Percentiles rank a stretch among this genome's conserved stretches.
Conservation (phyloP, 2,888 invertebrate genomes). For the Fissipunctia ypsillon region DNA sequence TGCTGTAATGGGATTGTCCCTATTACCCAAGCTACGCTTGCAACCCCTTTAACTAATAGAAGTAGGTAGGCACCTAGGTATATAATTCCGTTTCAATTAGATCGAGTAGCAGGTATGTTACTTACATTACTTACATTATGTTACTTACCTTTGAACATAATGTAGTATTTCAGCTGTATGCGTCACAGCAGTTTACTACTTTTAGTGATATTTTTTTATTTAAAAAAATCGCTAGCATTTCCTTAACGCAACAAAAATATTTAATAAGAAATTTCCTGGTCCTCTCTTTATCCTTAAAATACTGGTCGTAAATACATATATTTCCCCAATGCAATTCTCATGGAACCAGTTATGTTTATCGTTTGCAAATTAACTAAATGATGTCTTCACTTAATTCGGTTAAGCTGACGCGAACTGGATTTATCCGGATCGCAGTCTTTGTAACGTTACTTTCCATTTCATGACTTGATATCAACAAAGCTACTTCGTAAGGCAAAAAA, state of each 20-base stretch:
- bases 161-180: not conserved
- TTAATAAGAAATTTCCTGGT: not conserved
- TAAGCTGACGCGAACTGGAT: constrained; percentile 45
- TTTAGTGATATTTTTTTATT: no score
- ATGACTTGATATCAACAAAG: constrained; percentile 16
- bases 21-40: not conserved
- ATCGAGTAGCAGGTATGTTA: not conserved
- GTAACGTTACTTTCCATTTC: constrained; percentile 61
- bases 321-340: constrained; percentile 26
- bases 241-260: not conserved
- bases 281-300: not conserved
- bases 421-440: constrained; percentile 41
- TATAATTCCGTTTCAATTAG: not conserved
- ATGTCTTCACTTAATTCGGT: constrained; percentile 42
- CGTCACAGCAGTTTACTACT: no score
- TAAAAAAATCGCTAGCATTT: not conserved
- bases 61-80: not conserved
- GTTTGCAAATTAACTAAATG: constrained; percentile 34
- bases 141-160: no score
- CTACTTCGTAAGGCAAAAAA: constrained; percentile 34
- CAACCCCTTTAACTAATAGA: not conserved
- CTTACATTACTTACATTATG: no score
- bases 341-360: constrained; percentile 50
- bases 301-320: not conserved
- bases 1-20: constrained; percentile 16